These are phyloP conservation scores for Caranx melampygus DNA, from an alignment of 2,113 vertebrate genomes.

Conservation along the genomic window DNA sequence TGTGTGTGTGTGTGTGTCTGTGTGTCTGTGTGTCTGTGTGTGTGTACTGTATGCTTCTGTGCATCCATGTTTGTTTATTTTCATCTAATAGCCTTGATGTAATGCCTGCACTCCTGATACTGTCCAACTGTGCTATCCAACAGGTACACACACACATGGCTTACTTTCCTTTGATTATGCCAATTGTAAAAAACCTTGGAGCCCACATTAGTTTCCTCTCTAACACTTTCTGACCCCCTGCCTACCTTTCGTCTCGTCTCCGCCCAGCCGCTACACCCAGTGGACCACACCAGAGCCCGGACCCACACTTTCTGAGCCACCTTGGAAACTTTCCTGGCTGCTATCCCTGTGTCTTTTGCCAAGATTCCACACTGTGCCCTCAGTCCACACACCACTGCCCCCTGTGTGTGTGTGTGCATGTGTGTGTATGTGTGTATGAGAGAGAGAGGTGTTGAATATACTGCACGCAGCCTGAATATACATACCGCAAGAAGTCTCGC, in stretches of 20 bases:
- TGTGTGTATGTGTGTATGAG: constrained; percentile 34
- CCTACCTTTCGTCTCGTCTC: constrained; percentile 59
- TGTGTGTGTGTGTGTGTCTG: constrained; percentile 38
- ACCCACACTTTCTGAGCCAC: constrained; percentile 68
- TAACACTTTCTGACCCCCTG: constrained; percentile 57
- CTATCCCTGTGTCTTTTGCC: constrained; percentile 62
- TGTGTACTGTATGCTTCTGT: constrained; percentile 44
- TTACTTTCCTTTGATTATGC: constrained; percentile 51
- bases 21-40: constrained; percentile 25
- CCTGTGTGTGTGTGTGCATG: constrained; percentile 49
- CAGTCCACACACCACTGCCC: constrained; percentile 69
- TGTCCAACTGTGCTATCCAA: constrained; percentile 28
- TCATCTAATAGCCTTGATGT: constrained; percentile 53
- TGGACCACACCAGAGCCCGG: constrained; percentile 73
- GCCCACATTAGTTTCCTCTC: constrained; percentile 45
- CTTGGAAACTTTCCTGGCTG: constrained; percentile 82
- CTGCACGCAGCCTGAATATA: constrained; percentile 47
- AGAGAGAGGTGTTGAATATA: constrained; percentile 42
- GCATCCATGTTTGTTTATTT: constrained; percentile 60
- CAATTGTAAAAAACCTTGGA: constrained; percentile 64
- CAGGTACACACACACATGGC: constrained; percentile 8
- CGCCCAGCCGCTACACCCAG: constrained; percentile 56
- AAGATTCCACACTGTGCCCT: constrained; percentile 78
- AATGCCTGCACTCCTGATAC: constrained; percentile 56
- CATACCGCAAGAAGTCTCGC: constrained; percentile 40